phyloP scores from a whole-genome alignment of 2,113 vertebrate genomes.

The Scolopax mira region DNA sequence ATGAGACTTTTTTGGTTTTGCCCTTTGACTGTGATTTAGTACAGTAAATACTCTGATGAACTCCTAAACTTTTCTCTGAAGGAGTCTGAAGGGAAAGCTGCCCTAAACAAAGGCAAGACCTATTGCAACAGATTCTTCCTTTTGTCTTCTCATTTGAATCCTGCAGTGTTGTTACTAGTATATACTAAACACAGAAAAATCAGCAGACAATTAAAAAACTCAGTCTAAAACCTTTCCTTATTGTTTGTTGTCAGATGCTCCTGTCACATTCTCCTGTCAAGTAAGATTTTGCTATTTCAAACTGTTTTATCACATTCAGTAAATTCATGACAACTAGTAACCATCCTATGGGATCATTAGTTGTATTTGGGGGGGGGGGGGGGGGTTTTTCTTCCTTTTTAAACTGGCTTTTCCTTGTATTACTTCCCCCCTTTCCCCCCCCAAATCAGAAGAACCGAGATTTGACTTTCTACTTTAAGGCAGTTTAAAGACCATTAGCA shows the following conservation, averaged over 20 bases:
- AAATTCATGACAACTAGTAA: not conserved
- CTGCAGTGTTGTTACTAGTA: not conserved
- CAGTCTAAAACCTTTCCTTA: not conserved
- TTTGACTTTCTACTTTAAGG: conserved; percentile 6
- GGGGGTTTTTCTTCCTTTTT: not conserved
- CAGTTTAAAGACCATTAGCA: conserved; percentile 18
- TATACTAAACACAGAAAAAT: not conserved
- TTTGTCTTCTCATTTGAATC: not conserved
- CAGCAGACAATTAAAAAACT: not conserved
- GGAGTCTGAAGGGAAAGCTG: not conserved
- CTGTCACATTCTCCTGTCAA: not conserved
- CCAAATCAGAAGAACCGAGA: not conserved
- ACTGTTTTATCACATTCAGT: not conserved
- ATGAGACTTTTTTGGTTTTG: not conserved
- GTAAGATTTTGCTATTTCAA: not conserved
- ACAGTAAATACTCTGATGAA: not conserved
- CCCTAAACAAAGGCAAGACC: not conserved
- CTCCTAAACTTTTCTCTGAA: not conserved
- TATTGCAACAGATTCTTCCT: not conserved
- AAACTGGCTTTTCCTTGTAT: not conserved
- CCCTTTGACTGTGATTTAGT: not conserved
- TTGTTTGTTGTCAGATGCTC: not conserved
- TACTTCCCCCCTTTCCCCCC: not conserved
- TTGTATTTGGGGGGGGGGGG: not conserved
- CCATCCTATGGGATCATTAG: not conserved